Base-by-base conservation (phyloP, 2,113 vertebrate species). In the Gambusia holbrooki region DNA sequence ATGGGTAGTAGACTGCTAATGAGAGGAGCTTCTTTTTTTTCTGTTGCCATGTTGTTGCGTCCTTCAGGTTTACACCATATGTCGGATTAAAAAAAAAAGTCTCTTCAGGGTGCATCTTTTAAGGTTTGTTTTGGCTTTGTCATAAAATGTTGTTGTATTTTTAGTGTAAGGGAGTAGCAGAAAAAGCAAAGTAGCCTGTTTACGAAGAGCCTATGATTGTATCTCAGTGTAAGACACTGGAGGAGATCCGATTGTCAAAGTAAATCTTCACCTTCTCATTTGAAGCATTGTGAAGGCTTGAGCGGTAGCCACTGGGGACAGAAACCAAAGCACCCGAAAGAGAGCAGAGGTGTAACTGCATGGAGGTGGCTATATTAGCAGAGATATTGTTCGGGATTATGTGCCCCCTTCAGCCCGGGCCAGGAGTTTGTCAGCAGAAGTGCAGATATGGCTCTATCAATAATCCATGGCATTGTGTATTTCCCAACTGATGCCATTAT, bases 391-490 rank as follows among this genome's bases (percentile, higher is more conserved):
- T 96, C 95, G 95, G 94, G 95, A 96, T 95, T 87, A 87, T 89
- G 89, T 94, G 92, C 91, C 93, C 51, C 93, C 87, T 93, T 94
- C 90, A 93, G 94, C 93, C 92, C 91, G 92, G 93, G 93, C 94
- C 93, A 95, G 89, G 93, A 91, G 95, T 96, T 95, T 96, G 95
- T 97, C 96, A 96, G 95, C 93, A 95, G 93, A 95, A 95, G 91
- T 94, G 92, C 92, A 95, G 94, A 94, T 95, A 96, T 89, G 94
- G 95, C 92, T 96, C 95, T 95, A 96, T 97, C 97, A 97, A 96
- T 96, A 97, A 97, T 95, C 96, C 94, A 89, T 93, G 95, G 94
- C 95, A 95, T 93, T 96, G 88, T 95, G 95, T 96, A 95, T 95
- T 97, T 96, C 94, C 96, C 94, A 92, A 87, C 93, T 93, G 96